Conservation (phyloP, 2,797 vertebrate genomes). For the Lutjanus argentimaculatus region DNA sequence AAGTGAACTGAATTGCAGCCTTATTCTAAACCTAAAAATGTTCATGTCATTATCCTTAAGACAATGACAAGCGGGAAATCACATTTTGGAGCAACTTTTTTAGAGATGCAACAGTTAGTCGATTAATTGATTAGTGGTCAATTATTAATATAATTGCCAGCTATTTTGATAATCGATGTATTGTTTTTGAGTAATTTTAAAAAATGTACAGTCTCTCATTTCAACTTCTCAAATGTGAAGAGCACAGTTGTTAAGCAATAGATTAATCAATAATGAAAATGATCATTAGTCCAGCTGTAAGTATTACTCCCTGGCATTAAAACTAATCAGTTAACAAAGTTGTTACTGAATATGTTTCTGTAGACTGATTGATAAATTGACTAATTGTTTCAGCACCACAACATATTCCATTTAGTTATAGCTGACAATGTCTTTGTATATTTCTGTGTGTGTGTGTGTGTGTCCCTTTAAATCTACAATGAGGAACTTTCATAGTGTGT, state of each 20-base stretch:
- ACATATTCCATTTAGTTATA: not conserved
- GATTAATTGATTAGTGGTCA: too few relatives aligned
- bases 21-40: not conserved
- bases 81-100: not conserved
- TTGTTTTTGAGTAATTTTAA: too few relatives aligned
- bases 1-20: not conserved
- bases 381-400: not conserved
- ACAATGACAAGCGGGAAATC: not conserved
- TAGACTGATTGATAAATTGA: not conserved
- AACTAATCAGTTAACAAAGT: not conserved
- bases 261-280: too few relatives aligned
- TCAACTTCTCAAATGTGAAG: too few relatives aligned
- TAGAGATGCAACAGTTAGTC: too few relatives aligned
- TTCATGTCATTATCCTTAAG: not conserved
- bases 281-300: too few relatives aligned
- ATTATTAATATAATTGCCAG: too few relatives aligned
- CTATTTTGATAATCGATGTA: too few relatives aligned
- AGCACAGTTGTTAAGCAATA: too few relatives aligned
- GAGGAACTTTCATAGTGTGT: too few relatives aligned
- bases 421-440: not conserved
- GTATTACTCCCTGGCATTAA: not conserved
- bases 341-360: not conserved
- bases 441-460: too few relatives aligned
- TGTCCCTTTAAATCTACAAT: not conserved
- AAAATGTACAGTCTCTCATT: too few relatives aligned